phyloP scores from a whole-genome alignment of 2,888 invertebrate genomes.

The Nephrocerus scutellatus region DNA sequence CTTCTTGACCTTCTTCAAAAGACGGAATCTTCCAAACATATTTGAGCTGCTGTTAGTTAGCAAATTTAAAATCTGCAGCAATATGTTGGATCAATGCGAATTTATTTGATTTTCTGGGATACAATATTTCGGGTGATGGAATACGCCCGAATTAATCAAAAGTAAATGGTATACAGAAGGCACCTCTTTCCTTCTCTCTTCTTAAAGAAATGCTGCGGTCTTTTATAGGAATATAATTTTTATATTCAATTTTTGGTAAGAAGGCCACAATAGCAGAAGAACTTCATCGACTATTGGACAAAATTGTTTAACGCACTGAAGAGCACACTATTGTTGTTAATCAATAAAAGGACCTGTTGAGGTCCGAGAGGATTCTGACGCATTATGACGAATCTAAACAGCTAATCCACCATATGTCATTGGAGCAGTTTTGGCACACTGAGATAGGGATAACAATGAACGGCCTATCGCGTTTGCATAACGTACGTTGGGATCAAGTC shows the following conservation, averaged over 20 bases:
- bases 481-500: background rate
- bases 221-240: too few relatives aligned
- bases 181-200: too few relatives aligned
- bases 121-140: too few relatives aligned
- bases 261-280: slow-evolving; percentile 9
- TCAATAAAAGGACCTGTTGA: slow-evolving; percentile 6
- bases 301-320: slow-evolving; percentile 4
- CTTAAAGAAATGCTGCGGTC: too few relatives aligned
- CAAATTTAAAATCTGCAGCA: too few relatives aligned
- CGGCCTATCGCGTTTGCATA: slow-evolving; percentile 2
- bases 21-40: too few relatives aligned
- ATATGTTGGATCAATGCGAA: too few relatives aligned
- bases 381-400: background rate
- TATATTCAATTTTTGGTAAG: slow-evolving; percentile 2
- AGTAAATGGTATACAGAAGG: too few relatives aligned
- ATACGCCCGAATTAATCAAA: too few relatives aligned
- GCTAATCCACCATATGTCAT: slow-evolving; percentile 1
- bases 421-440: background rate
- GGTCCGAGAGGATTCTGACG: background rate
- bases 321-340: slow-evolving; percentile 5
- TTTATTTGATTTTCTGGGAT: too few relatives aligned
- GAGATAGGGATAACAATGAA: background rate
- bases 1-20: too few relatives aligned
- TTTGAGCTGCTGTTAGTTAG: too few relatives aligned
- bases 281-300: slow-evolving; percentile 7